Base-by-base conservation (phyloP, 2,888 invertebrate species). In the Rhogogaster chlorosoma region DNA sequence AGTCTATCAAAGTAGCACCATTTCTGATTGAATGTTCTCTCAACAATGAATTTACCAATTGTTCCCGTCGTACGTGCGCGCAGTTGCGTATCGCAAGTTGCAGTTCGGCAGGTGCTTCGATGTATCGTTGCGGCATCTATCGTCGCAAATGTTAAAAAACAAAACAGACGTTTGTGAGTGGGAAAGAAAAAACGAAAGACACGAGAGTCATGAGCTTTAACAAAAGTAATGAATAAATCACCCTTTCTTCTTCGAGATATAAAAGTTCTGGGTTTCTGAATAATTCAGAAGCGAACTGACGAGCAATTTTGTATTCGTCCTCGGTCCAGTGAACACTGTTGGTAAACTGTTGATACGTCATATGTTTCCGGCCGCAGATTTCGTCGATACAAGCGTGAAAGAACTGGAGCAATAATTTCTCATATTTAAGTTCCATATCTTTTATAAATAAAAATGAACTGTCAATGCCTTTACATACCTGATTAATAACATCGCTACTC, bases 1-100 rank as follows among this genome's bases (percentile, higher is more conserved):
- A 93, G 87, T 94, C 94, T 61, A 92, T 91, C 15, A 95, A 90
- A 1, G 94, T 91, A 57, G 92, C 88, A 2, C 86, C 86, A 53
- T 91, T 91, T 84, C 88, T 91, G 86, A 92, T 93, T 0, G 94
- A 90, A 42, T 87, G 85, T 67, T 92, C 88, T 45, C 71, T 88
- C n/a, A 91, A 83, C 64, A 92, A 85, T 64, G 90, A 90, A 73
- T 91, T 84, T 0, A 90, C 89, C 36, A 93, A 84, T 70, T 91
- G 89, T 77, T 91, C 89, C 61, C 89, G 89, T 42, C 92, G 88
- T 1, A 91, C 86, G 88, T 87, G 90, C 45, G 92, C 86, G 85
- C 93, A 93, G 32, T 84, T 86, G 71, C 91, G 84, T 61, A 93
- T 87, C 75, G 85, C 88, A 22, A 87, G 86, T 82, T 91, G 90